Conservation (phyloP, 53 echinoderm and acorn worm genomes). For the Echinometra lucunter region DNA sequence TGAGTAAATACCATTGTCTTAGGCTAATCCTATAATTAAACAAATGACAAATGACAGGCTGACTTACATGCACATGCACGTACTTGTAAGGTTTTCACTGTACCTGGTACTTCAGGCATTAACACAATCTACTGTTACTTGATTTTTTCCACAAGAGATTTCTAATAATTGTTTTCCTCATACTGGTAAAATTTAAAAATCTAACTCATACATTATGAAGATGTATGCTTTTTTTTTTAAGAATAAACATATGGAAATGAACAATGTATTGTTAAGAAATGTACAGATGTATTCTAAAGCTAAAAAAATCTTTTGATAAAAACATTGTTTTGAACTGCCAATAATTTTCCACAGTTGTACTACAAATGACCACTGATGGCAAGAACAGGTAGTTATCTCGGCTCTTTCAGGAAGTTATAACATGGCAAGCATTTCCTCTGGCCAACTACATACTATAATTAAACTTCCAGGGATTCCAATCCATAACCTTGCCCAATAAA, state of each 20-base stretch:
- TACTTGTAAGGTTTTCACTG: too few relatives aligned
- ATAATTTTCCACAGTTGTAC: background rate
- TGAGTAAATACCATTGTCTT: conserved; percentile 5
- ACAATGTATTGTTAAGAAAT: too few relatives aligned
- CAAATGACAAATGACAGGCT: background rate
- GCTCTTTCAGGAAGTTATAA: conserved; percentile 59
- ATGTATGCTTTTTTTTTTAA: too few relatives aligned
- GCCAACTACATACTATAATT: conserved; percentile 9
- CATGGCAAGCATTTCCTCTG: conserved; percentile 50
- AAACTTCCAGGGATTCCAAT: conserved; percentile 18
- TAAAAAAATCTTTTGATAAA: background rate
- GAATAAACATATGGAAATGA: too few relatives aligned
- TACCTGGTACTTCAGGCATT: too few relatives aligned
- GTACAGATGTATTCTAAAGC: background rate
- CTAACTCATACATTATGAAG: too few relatives aligned
- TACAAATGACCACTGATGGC: background rate
- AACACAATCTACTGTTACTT: too few relatives aligned
- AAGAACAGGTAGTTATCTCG: background rate
- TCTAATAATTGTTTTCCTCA: too few relatives aligned
- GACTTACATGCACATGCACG: background rate
- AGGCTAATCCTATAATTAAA: background rate
- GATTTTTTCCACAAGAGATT: too few relatives aligned
- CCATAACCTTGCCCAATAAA: background rate
- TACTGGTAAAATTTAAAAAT: too few relatives aligned
- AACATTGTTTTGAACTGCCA: background rate